Evolutionary conservation across 2,888 invertebrate genomes (phyloP).

Genomic region (Tipula vernalis): DNA sequence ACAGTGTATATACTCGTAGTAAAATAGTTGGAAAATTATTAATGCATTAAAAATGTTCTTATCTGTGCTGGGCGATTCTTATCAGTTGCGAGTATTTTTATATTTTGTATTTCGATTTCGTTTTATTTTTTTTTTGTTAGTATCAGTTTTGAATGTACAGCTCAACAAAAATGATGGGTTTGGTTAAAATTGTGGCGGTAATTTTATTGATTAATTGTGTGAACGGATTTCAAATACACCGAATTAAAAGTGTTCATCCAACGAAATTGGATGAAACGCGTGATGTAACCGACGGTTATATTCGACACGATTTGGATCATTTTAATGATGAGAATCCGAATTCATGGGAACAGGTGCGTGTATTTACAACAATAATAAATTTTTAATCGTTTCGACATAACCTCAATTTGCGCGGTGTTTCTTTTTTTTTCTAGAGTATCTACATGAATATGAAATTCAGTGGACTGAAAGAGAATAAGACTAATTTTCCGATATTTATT

Average conservation of each 20-base stretch:
- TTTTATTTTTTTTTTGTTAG: neutral
- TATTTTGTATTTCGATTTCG: too few species aligned
- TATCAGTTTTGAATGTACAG: neutral
- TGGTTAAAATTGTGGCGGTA: neutral
- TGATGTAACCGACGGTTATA: neutral
- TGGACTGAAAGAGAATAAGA: neutral
- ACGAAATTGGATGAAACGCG: neutral
- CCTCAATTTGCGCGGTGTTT: neutral
- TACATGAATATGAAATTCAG: neutral
- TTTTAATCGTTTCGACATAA: neutral
- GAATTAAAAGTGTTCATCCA: neutral
- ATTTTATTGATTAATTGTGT: neutral
- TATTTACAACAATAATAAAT: neutral
- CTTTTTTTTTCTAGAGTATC: neutral
- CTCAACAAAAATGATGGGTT: neutral
- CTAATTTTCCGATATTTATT: slow-evolving; percentile 13
- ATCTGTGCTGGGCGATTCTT: neutral
- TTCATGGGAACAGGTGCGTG: neutral
- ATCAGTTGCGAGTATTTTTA: neutral
- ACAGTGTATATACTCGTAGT: too few species aligned
- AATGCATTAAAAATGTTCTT: neutral
- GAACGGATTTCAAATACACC: neutral
- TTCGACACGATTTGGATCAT: neutral
- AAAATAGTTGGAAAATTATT: too few species aligned
- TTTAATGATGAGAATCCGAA: neutral